These are phyloP conservation scores for Periparus ater DNA, from an alignment of 2,797 vertebrate genomes.

Conservation along the genomic window DNA sequence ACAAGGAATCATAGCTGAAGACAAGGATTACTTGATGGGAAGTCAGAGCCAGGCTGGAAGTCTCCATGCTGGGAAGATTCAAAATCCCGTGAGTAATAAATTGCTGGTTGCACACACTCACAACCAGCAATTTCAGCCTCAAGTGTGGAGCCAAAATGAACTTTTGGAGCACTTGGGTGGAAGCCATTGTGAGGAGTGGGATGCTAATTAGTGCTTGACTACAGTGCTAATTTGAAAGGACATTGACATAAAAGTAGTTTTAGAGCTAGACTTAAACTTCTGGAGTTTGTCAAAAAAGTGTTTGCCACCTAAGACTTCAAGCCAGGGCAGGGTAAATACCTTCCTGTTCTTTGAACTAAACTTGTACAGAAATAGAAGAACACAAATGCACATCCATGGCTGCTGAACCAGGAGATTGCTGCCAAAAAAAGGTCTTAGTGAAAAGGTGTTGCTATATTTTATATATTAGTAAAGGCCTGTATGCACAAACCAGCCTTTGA, in stretches of 20 bases:
- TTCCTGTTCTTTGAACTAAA: background rate
- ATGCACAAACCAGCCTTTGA: too few relatives aligned
- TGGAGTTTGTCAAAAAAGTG: fast-evolving
- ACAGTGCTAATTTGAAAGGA: background rate
- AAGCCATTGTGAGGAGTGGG: background rate
- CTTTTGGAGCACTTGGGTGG: background rate
- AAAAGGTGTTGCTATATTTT: too few relatives aligned
- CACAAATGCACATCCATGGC: background rate
- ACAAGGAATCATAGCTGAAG: background rate
- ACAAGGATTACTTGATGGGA: background rate
- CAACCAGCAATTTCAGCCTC: background rate
- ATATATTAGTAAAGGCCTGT: too few relatives aligned
- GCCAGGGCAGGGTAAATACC: background rate
- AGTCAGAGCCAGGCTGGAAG: background rate
- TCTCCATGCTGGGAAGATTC: background rate
- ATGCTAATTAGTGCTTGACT: background rate
- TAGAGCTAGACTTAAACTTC: background rate
- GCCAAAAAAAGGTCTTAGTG: background rate
- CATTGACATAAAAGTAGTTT: background rate
- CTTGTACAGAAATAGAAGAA: fast-evolving
- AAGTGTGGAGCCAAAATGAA: background rate
- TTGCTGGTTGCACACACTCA: background rate
- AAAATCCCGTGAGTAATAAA: background rate
- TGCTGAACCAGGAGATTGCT: background rate
- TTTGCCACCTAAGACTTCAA: background rate